Conservation (phyloP, 2,888 invertebrate species). For the Melieria crassipennis region DNA sequence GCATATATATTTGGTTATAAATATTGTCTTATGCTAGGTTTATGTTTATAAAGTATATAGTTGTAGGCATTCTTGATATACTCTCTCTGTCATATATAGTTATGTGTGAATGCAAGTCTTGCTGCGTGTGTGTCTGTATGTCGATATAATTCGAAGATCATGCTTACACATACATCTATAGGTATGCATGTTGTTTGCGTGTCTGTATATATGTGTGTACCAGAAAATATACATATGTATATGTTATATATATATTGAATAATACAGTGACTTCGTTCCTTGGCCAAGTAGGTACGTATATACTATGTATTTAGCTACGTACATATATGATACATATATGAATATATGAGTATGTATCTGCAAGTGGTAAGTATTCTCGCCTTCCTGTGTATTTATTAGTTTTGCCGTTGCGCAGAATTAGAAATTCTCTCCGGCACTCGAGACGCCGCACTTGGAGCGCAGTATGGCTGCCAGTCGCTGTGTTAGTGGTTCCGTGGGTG, state of each 20-base stretch:
- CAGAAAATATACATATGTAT: slow-evolving; percentile 24
- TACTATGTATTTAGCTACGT: not conserved
- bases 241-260: not conserved
- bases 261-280: not conserved
- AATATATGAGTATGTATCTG: not conserved
- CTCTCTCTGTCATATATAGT: too few relatives aligned
- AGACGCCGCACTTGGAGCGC: slow-evolving; percentile 63
- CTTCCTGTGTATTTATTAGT: not conserved
- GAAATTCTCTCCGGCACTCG: slow-evolving; percentile 42
- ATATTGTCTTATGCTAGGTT: too few relatives aligned
- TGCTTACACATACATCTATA: too few relatives aligned
- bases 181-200: too few relatives aligned
- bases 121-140: too few relatives aligned
- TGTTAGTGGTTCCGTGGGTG: slow-evolving; percentile 64
- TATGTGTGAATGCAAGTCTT: too few relatives aligned
- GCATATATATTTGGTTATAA: too few relatives aligned
- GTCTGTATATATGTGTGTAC: slow-evolving; percentile 20
- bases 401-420: not conserved
- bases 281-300: not conserved
- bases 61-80: too few relatives aligned
- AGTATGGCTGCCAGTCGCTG: slow-evolving; percentile 65
- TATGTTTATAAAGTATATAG: too few relatives aligned
- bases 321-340: slow-evolving; percentile 11
- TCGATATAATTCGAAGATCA: too few relatives aligned
- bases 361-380: not conserved